phyloP scores from a whole-genome alignment of 2,113 vertebrate genomes.

The Rutilus rutilus region DNA sequence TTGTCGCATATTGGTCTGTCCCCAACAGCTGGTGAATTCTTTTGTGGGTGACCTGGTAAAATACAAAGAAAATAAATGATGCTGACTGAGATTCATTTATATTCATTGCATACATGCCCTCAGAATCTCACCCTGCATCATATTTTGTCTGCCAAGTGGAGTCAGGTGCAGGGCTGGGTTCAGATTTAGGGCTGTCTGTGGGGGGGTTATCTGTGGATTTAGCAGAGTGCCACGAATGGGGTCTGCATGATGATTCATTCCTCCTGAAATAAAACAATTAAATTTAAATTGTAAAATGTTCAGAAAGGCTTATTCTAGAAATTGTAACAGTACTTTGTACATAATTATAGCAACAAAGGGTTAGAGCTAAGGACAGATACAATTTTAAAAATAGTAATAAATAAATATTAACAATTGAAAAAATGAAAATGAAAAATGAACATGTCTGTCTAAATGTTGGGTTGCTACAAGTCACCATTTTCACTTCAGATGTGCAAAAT shows the following conservation, averaged over 20 bases:
- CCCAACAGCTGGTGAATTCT: conserved; percentile 76
- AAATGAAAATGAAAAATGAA: background rate
- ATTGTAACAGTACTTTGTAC: background rate
- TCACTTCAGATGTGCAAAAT: too few species aligned
- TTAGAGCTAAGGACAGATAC: background rate
- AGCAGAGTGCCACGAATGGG: conserved; percentile 89
- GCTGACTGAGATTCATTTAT: conserved; percentile 1
- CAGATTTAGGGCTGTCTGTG: conserved; percentile 65
- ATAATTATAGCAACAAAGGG: background rate
- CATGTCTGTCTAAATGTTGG: background rate
- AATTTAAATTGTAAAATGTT: too few species aligned
- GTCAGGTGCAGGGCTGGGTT: conserved; percentile 48
- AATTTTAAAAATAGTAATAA: background rate
- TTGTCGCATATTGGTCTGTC: conserved; percentile 75
- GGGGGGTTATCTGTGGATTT: conserved; percentile 83
- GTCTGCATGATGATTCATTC: conserved; percentile 81
- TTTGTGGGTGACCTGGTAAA: conserved; percentile 79
- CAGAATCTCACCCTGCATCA: conserved; percentile 81
- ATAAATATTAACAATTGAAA: background rate
- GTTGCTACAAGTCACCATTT: too few species aligned
- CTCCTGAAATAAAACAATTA: conserved; percentile 71
- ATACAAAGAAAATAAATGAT: background rate
- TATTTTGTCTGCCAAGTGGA: conserved; percentile 77
- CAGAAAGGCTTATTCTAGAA: background rate
- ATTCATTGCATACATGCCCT: background rate